Evolutionary conservation across 2,888 invertebrate genomes (phyloP).

Genomic region (Drosophila multiciliata): DNA sequence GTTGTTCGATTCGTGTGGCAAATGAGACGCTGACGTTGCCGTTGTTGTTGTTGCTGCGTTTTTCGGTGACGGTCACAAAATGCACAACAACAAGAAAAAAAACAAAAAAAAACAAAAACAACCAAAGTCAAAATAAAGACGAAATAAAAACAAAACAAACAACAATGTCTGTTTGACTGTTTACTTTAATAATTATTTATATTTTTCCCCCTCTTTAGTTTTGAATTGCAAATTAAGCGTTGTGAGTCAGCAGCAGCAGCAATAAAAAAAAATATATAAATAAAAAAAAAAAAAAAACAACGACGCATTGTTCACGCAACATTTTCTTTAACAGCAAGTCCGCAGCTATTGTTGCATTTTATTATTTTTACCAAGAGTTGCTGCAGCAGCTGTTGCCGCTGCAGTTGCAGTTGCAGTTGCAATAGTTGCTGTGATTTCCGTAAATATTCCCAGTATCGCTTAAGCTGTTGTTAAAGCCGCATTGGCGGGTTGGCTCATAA

Average conservation of each 20-base stretch:
- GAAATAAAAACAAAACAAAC: neutral
- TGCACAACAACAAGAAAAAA: conserved; percentile 5
- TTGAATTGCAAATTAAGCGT: conserved; percentile 17
- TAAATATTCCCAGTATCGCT: neutral
- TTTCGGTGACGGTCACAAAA: conserved; percentile 49
- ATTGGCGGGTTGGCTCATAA: conserved; percentile 13
- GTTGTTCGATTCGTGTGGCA: conserved; percentile 43
- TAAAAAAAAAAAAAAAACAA: neutral
- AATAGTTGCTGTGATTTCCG: neutral
- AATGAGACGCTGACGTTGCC: conserved; percentile 54
- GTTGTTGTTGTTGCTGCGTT: conserved; percentile 47
- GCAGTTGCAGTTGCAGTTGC: neutral
- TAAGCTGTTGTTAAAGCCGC: conserved; percentile 4
- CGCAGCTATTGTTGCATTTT: neutral
- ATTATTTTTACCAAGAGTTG: neutral
- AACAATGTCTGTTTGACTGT: conserved; percentile 43
- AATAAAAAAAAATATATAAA: neutral
- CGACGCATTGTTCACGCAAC: conserved; percentile 1
- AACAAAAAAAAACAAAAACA: neutral
- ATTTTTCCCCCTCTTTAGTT: conserved; percentile 17
- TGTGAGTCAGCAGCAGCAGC: conserved; percentile 39
- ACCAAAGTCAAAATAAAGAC: conserved; percentile 3
- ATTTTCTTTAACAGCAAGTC: neutral
- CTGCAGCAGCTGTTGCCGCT: neutral
- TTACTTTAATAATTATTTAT: conserved; percentile 58